Percentiles rank a stretch among this genome's conserved stretches.
phyloP scores from a whole-genome alignment of 2,113 vertebrate species.

The Dolichotis patagonum region DNA sequence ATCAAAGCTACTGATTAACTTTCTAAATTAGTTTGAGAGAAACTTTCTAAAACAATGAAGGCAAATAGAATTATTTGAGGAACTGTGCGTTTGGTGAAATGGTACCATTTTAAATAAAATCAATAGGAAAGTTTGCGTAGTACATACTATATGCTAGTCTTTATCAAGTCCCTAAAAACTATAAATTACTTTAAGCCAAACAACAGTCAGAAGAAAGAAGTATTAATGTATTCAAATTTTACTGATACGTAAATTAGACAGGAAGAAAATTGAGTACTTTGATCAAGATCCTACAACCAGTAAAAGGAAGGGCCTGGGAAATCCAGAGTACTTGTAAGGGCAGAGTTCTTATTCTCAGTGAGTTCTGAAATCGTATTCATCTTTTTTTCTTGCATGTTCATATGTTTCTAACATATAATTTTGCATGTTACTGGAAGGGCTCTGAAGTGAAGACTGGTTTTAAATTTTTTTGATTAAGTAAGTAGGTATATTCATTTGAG shows the following conservation, averaged over 20 bases:
- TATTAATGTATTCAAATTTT: neutral
- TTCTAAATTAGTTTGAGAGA: conserved; percentile 8
- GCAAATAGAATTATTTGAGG: neutral
- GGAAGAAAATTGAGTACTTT: neutral
- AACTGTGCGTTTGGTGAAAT: neutral
- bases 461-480: neutral
- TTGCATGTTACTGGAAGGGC: neutral
- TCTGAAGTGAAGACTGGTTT: neutral
- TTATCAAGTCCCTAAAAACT: neutral
- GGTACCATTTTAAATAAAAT: neutral
- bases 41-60: conserved; percentile 13
- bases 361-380: neutral
- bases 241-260: neutral
- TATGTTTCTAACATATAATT: neutral
- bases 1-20: conserved; percentile 34
- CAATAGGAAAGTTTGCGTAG: neutral
- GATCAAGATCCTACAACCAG: neutral
- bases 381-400: neutral
- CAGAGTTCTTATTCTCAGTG: neutral
- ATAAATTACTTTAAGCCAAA: neutral
- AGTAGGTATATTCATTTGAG: neutral
- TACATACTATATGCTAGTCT: neutral
- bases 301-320: neutral
- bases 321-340: neutral
- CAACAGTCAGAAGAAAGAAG: neutral